Conservation (phyloP, 2,113 vertebrate genomes). For the Sinocyclocheilus maitianheensis region DNA sequence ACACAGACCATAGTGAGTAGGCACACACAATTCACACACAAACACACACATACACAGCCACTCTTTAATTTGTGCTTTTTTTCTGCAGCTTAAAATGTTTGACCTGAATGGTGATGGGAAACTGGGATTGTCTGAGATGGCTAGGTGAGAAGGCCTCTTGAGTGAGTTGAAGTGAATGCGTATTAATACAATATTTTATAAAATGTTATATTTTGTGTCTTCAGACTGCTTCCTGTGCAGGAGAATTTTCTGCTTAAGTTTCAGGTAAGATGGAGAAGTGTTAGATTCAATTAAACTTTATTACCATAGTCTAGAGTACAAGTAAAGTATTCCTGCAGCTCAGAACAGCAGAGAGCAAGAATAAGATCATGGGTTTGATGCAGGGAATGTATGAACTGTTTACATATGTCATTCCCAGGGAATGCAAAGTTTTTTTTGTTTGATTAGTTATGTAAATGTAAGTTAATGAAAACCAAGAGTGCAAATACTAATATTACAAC, state of each 20-base stretch:
- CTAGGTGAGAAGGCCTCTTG: constrained; percentile 77
- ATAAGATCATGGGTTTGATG: neutral
- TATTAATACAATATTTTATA: neutral
- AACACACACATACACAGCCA: neutral
- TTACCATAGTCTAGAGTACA: neutral
- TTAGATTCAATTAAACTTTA: neutral
- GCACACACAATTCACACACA: neutral
- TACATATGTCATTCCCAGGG: neutral
- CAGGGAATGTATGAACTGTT: neutral
- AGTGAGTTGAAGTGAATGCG: neutral
- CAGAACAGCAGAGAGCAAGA: neutral
- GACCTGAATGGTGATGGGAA: constrained; percentile 94
- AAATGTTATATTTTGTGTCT: constrained; percentile 50
- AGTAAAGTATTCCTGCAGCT: neutral
- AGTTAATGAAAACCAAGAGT: neutral
- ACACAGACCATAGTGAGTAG: constrained; percentile 92
- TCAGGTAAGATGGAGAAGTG: constrained; percentile 72
- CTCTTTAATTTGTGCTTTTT: constrained; percentile 40
- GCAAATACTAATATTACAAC: neutral
- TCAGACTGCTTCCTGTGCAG: constrained; percentile 81
- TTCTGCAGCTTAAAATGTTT: constrained; percentile 88
- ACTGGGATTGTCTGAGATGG: constrained; percentile 94
- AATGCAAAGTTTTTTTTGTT: neutral
- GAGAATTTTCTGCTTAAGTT: constrained; percentile 87
- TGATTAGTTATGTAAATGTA: neutral